Evolutionary conservation across 2,797 vertebrate species (phyloP).

Genomic region (Morus bassanus): DNA sequence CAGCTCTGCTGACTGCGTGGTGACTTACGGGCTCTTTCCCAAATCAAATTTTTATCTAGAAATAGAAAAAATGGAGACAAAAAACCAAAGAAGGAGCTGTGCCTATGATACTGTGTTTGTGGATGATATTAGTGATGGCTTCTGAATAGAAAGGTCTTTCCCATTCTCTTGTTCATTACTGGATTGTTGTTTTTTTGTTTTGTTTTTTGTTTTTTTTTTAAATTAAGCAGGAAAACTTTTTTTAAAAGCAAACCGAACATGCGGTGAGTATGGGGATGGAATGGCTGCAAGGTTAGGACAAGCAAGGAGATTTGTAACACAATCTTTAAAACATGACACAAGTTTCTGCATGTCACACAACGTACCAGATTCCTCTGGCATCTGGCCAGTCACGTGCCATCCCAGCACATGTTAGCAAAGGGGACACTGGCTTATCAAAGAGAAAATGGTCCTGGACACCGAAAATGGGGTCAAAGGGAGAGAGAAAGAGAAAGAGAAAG

Average conservation of each 20-base stretch:
- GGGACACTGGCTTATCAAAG: constrained; percentile 95
- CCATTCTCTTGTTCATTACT: neutral
- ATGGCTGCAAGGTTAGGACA: constrained; percentile 37
- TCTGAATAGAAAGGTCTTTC: neutral
- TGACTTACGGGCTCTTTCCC: neutral
- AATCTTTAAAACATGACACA: neutral
- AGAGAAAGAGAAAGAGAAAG: constrained; percentile 1
- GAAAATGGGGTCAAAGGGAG: neutral
- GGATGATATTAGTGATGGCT: neutral
- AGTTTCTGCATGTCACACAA: neutral
- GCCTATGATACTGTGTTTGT: neutral
- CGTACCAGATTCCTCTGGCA: constrained; percentile 92
- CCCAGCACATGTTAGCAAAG: constrained; percentile 88
- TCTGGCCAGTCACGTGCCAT: constrained; percentile 97
- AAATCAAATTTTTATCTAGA: neutral
- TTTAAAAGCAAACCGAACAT: neutral
- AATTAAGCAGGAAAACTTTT: neutral
- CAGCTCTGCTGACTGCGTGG: neutral
- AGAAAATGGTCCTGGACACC: constrained; percentile 89
- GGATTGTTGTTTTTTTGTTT: neutral
- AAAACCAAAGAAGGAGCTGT: neutral
- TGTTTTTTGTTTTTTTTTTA: neutral
- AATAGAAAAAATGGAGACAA: neutral
- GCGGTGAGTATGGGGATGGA: constrained; percentile 15
- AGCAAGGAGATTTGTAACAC: constrained; percentile 4